Conservation (phyloP, 2,113 vertebrate genomes). For the Cyanistes caeruleus region DNA sequence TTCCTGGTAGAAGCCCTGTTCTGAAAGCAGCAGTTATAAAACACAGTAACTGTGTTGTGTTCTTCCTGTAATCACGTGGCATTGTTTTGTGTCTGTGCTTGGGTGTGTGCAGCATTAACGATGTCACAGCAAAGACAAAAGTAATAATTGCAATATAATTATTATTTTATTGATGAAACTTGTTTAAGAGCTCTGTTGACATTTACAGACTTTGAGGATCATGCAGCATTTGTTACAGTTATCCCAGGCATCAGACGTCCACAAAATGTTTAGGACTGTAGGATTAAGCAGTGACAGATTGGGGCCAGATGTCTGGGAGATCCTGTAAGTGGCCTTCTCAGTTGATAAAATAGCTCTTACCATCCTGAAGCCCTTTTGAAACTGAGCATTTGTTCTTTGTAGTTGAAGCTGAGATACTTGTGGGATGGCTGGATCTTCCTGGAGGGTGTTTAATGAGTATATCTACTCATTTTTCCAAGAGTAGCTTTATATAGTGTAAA, state of each 20-base stretch:
- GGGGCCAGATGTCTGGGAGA: slow-evolving; percentile 59
- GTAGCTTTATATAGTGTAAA: background rate
- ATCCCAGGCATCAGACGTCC: slow-evolving; percentile 40
- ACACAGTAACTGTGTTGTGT: background rate
- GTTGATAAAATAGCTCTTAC: background rate
- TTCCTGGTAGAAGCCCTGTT: background rate
- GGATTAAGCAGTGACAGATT: slow-evolving; percentile 60
- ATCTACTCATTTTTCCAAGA: background rate
- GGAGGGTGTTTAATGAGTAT: background rate
- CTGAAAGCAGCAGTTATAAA: background rate
- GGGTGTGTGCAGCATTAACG: background rate
- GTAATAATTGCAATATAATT: slow-evolving; percentile 17
- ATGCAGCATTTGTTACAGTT: slow-evolving; percentile 18
- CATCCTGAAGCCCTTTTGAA: slow-evolving; percentile 21
- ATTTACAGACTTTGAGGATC: slow-evolving; percentile 51
- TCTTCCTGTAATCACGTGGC: background rate
- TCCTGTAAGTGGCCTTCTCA: slow-evolving; percentile 3
- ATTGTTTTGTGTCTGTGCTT: background rate
- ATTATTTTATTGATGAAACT: slow-evolving; percentile 41
- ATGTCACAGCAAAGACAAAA: background rate
- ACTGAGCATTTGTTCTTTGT: slow-evolving; percentile 7
- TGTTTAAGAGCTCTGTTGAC: slow-evolving; percentile 45
- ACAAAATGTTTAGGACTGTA: slow-evolving; percentile 33
- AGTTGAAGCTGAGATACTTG: background rate
- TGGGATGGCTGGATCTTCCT: background rate